Evolutionary conservation across 2,888 invertebrate species (phyloP).

Genomic region (Sicus ferrugineus): DNA sequence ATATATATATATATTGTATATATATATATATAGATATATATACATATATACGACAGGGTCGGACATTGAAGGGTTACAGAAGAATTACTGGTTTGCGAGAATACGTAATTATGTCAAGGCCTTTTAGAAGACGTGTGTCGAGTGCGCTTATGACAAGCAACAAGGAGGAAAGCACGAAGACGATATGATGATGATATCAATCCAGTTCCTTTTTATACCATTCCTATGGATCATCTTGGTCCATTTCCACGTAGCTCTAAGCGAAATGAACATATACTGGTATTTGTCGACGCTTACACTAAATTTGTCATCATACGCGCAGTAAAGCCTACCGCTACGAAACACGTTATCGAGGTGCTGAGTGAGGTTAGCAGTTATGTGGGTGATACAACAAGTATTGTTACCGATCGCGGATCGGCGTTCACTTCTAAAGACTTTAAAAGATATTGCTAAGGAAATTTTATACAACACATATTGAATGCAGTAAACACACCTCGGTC

Average conservation of each 20-base stretch:
- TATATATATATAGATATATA: too few relatives aligned
- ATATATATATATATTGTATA: too few relatives aligned
- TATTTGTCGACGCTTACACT: constrained; percentile 37
- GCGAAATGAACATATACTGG: constrained; percentile 34
- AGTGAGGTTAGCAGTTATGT: constrained; percentile 37
- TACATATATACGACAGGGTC: background rate
- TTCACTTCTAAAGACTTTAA: constrained; percentile 44
- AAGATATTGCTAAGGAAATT: constrained; percentile 38
- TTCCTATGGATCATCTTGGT: constrained; percentile 34
- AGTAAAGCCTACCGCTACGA: constrained; percentile 32
- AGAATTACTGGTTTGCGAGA: background rate
- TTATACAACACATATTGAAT: constrained; percentile 43
- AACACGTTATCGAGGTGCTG: constrained; percentile 13
- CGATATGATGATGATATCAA: background rate
- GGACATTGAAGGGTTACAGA: background rate
- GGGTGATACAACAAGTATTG: constrained; percentile 45
- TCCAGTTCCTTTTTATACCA: constrained; percentile 18
- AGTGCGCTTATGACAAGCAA: background rate
- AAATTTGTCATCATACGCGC: constrained; percentile 33
- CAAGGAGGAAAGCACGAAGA: background rate
- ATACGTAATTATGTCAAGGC: background rate
- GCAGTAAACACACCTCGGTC: constrained; percentile 43
- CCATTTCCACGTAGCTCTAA: constrained; percentile 35
- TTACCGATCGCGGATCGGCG: constrained; percentile 48
- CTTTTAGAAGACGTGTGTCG: background rate